Conservation (phyloP, 2,113 vertebrate genomes). For the Serinus canaria region DNA sequence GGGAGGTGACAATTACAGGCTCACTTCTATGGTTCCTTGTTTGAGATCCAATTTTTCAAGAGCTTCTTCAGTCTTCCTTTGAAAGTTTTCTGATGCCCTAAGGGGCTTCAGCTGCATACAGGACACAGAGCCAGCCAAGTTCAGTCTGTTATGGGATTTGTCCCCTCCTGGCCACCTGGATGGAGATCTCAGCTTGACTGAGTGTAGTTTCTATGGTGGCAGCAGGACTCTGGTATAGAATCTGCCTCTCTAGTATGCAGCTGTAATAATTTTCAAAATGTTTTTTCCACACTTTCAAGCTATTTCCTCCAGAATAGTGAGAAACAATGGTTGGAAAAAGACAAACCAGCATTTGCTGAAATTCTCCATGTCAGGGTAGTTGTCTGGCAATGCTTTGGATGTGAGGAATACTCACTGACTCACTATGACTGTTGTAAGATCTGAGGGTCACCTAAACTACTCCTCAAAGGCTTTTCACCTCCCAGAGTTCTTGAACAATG, state of each 20-base stretch:
- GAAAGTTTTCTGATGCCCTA: not conserved
- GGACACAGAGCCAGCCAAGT: not conserved
- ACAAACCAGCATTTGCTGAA: not conserved
- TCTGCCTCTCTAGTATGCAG: not conserved
- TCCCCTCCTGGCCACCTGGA: not conserved
- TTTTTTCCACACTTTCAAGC: not conserved
- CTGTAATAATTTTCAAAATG: not conserved
- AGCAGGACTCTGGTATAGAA: not conserved
- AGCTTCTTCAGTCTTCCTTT: not conserved
- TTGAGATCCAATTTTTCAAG: not conserved
- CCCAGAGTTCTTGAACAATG: not conserved
- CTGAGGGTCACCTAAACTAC: not conserved
- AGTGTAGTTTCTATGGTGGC: not conserved
- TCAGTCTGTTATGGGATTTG: not conserved
- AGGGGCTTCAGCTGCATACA: not conserved
- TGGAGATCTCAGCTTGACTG: not conserved
- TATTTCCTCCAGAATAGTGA: not conserved
- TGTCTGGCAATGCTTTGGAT: not conserved
- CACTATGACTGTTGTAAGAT: not conserved
- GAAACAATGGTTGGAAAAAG: not conserved
- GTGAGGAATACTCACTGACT: not conserved
- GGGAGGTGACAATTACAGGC: not conserved
- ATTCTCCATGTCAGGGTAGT: not conserved
- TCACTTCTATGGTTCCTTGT: not conserved
- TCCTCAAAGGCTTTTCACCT: not conserved